phyloP scores from a whole-genome alignment of 2,888 invertebrate species.

The Caenorhabditis drosophilae region DNA sequence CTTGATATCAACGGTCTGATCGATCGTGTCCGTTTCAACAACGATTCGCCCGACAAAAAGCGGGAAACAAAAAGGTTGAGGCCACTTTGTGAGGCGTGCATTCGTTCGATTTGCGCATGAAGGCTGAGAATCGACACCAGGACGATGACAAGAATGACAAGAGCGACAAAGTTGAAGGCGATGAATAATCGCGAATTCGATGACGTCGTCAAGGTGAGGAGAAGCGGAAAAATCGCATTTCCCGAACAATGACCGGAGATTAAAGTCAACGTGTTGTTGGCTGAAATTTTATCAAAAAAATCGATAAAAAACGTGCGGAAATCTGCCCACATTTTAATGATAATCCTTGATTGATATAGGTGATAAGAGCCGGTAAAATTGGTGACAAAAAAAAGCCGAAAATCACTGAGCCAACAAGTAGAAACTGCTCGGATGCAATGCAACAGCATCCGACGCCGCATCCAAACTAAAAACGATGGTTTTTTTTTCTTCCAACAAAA shows the following conservation, averaged over 20 bases:
- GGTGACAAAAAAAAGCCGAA: constrained; percentile 44
- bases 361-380: constrained; percentile 33
- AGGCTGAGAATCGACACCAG: constrained; percentile 54
- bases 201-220: constrained; percentile 43
- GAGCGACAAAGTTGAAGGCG: constrained; percentile 53
- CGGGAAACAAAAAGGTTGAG: constrained; percentile 47
- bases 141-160: constrained; percentile 54
- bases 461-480: constrained; percentile 30
- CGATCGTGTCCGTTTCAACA: constrained; percentile 45
- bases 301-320: neutral
- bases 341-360: constrained; percentile 35
- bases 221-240: constrained; percentile 47
- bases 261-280: constrained; percentile 30
- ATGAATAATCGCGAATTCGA: constrained; percentile 49
- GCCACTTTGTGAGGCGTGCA: constrained; percentile 45
- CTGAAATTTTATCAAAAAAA: constrained; percentile 10
- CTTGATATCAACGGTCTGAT: constrained; percentile 51
- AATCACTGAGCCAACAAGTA: constrained; percentile 33
- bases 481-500: neutral
- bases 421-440: constrained; percentile 39
- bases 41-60: constrained; percentile 46
- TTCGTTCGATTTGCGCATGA: constrained; percentile 55
- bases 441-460: constrained; percentile 42
- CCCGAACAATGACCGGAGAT: constrained; percentile 51
- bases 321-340: constrained; percentile 29